Percentiles rank a stretch among this genome's conserved stretches.
Conservation (phyloP, 2,113 vertebrate genomes). For the Erythrolamprus reginae region DNA sequence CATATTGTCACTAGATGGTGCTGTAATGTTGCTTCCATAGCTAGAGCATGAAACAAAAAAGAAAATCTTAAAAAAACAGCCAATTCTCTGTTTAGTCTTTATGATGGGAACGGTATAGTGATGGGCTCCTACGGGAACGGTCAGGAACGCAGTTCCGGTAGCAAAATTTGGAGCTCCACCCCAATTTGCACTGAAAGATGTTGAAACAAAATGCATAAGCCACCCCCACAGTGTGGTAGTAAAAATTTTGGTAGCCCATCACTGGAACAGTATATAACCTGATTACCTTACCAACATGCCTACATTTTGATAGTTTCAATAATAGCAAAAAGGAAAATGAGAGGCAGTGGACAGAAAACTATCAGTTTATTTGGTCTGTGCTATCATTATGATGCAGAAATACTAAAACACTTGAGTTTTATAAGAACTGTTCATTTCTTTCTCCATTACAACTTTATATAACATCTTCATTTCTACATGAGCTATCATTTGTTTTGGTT, state of each 20-base stretch:
- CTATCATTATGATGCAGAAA: not conserved
- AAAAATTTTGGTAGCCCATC: too few species aligned
- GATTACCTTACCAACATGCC: not conserved
- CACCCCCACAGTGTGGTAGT: too few species aligned
- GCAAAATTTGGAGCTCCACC: too few species aligned
- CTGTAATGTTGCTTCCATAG: not conserved
- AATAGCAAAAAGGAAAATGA: not conserved
- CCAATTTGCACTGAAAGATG: too few species aligned
- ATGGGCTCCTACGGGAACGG: too few species aligned
- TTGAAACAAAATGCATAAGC: too few species aligned
- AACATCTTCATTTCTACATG: not conserved
- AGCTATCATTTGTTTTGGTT: not conserved
- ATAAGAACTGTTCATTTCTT: not conserved
- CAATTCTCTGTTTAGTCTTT: not conserved
- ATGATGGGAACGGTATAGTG: too few species aligned
- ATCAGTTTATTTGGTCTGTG: not conserved
- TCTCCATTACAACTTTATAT: too few species aligned
- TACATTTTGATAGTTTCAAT: not conserved
- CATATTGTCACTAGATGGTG: slow-evolving; percentile 4
- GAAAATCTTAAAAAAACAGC: not conserved
- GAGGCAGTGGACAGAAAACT: not conserved
- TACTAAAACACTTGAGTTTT: not conserved
- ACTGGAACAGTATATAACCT: not conserved
- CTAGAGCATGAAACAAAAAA: not conserved
- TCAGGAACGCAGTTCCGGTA: too few species aligned